Evolutionary conservation across 2,113 vertebrate genomes (phyloP), one percentile per base, ranked within the genome.

Genomic region (Pao palembangensis): DNA sequence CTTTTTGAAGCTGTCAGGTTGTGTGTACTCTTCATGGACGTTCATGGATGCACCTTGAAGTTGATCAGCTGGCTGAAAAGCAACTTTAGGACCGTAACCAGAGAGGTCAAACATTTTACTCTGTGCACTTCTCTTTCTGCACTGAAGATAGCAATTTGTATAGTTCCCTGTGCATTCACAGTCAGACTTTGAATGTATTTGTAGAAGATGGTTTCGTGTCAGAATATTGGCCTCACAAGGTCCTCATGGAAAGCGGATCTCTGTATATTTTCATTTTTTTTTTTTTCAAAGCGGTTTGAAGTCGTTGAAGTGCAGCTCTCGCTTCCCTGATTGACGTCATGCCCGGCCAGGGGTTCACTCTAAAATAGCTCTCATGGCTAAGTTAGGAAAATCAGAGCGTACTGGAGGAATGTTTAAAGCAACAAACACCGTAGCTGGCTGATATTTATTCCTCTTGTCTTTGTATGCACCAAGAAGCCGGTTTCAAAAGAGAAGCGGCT

Each of bases 321-420:
- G 75, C 73, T 76, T 73, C 71, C 80, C 72, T 62, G 72, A 81
- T 86, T 88, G 88, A 89, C 83, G 89, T 88, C 89, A 90, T 51
- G 57, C 68, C 61, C 58, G 56, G 63, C 81, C 79, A 76, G 86
- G 72, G 75, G 77, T 85, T 79, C 67, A 73, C 69, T 78, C 82
- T 76, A 82, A 88, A 90, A 88, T 89, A 89, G 82, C 88, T 88
- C 81, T 82, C 80, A 77, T 64, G 81, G 82, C 82, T 87, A 87
- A 82, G 86, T 88, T 85, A 87, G 84, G 88, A 88, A 86, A 80
- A 75, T 82, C 75, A 75, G 69, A 64, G 79, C 75, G 67, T 67
- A 71, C 79, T 67, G 75, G 58, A 86, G 79, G 87, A 86, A 89
- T 88, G 86, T 88, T 83, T 85, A 78, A 87, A 86, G 80, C 82